These are phyloP conservation scores for Conus canariensis DNA, from an alignment of 2,888 invertebrate genomes.

Conservation along the genomic window DNA sequence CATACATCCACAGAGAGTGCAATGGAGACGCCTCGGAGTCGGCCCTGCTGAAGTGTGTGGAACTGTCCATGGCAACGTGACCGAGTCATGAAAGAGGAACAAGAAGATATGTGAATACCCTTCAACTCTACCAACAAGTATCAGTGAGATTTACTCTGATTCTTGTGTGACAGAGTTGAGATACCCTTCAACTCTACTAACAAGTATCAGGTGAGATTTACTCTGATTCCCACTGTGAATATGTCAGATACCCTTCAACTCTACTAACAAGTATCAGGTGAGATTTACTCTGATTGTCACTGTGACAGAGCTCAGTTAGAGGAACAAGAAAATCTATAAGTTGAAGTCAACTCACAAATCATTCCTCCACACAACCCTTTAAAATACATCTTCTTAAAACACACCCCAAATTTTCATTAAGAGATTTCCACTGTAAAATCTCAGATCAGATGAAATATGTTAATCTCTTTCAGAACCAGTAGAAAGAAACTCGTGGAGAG, in stretches of 20 bases:
- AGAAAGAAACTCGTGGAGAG: too few relatives aligned
- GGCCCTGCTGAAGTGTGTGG: conserved; percentile 78
- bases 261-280: conserved; percentile 80
- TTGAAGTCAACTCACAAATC: too few relatives aligned
- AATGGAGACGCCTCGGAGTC: conserved; percentile 80
- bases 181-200: conserved; percentile 81
- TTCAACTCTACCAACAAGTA: conserved; percentile 81
- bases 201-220: conserved; percentile 78
- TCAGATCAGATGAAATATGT: too few relatives aligned
- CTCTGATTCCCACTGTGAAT: conserved; percentile 51
- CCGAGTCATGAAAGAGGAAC: conserved; percentile 73
- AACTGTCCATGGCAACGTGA: conserved; percentile 76
- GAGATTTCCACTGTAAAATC: too few relatives aligned
- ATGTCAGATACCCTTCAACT: conserved; percentile 80
- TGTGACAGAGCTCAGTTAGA: not conserved
- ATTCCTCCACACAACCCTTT: too few relatives aligned
- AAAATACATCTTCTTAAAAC: too few relatives aligned
- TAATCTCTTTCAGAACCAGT: too few relatives aligned
- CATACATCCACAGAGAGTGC: conserved; percentile 73
- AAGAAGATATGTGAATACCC: conserved; percentile 79
- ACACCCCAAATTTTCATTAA: too few relatives aligned
- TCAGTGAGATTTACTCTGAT: conserved; percentile 65
- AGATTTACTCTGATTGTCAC: not conserved
- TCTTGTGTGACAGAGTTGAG: too few relatives aligned
- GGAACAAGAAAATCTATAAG: not conserved